These are phyloP conservation scores for Heliocidaris tuberculata DNA, from an alignment of 35 echinoderm and acorn worm species.

Conservation along the genomic window DNA sequence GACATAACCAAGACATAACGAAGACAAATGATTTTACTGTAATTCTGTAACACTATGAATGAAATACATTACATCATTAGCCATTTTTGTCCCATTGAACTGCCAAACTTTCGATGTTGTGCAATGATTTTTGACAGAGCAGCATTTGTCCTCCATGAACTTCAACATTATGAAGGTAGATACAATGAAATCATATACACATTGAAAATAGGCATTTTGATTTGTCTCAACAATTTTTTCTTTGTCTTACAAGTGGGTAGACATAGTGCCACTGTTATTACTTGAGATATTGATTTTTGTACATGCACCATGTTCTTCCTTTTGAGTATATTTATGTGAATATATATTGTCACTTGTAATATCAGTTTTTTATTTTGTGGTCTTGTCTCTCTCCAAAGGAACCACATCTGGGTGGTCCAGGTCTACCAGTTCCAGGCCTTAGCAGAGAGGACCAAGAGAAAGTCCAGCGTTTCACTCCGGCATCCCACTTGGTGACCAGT, in stretches of 20 bases:
- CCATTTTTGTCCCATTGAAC: no score
- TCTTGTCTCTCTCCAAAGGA: slow-evolving; percentile 13
- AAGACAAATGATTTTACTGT: no score
- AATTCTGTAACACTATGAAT: no score
- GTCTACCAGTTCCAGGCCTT: slow-evolving; percentile 46
- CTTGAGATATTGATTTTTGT: not conserved
- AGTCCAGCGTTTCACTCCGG: slow-evolving; percentile 60
- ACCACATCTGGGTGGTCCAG: slow-evolving; percentile 64
- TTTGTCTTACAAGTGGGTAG: not conserved
- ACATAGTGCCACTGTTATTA: not conserved
- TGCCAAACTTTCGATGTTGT: no score
- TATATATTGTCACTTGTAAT: not conserved
- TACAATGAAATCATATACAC: not conserved
- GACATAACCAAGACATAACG: no score
- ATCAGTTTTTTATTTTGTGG: not conserved
- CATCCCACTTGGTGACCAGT: not conserved
- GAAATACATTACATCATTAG: no score
- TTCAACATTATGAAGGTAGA: not conserved
- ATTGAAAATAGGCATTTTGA: not conserved
- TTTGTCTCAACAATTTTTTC: no score
- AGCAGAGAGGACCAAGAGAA: slow-evolving; percentile 40
- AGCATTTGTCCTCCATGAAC: not conserved
- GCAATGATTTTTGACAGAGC: no score
- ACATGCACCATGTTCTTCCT: not conserved
- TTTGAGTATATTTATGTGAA: not conserved